Evolutionary conservation across 2,113 vertebrate genomes (phyloP).

Genomic region (Oncorhynchus keta): DNA sequence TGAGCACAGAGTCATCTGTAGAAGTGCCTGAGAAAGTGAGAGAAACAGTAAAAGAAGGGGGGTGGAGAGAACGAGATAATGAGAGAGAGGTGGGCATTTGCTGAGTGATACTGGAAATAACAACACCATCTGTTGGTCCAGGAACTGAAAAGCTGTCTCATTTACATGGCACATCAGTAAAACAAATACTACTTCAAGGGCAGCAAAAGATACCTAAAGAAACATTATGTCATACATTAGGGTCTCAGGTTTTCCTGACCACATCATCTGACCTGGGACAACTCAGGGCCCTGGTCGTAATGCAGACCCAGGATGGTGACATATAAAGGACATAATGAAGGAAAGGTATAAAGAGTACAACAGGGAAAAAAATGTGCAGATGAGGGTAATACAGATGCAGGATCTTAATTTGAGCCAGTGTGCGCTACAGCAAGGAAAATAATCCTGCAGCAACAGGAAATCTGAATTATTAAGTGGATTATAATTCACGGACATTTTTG

Average conservation of each 20-base stretch:
- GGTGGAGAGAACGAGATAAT: slow-evolving; percentile 4
- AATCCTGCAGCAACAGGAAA: too few species aligned
- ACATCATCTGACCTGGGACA: too few species aligned
- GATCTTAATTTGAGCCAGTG: too few species aligned
- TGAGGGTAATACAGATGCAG: too few species aligned
- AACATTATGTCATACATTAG: background rate
- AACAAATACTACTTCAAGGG: slow-evolving; percentile 30
- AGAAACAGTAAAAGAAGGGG: background rate
- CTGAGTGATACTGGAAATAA: slow-evolving; percentile 38
- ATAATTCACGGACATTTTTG: too few species aligned
- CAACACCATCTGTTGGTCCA: slow-evolving; percentile 49
- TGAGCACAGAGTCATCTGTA: slow-evolving; percentile 77
- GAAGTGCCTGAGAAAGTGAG: slow-evolving; percentile 72
- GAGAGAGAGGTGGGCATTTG: slow-evolving; percentile 41
- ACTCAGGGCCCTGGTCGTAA: too few species aligned
- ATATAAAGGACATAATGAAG: background rate
- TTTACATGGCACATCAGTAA: slow-evolving; percentile 32
- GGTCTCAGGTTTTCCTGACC: too few species aligned
- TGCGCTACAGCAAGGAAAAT: too few species aligned
- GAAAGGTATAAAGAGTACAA: background rate
- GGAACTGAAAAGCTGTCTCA: slow-evolving; percentile 7
- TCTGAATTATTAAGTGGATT: too few species aligned
- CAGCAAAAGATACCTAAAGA: slow-evolving; percentile 23
- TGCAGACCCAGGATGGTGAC: background rate
- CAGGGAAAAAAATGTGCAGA: background rate